These are phyloP conservation scores for Enteromius treurensis DNA, from an alignment of 2,797 vertebrate species.

Conservation along the genomic window DNA sequence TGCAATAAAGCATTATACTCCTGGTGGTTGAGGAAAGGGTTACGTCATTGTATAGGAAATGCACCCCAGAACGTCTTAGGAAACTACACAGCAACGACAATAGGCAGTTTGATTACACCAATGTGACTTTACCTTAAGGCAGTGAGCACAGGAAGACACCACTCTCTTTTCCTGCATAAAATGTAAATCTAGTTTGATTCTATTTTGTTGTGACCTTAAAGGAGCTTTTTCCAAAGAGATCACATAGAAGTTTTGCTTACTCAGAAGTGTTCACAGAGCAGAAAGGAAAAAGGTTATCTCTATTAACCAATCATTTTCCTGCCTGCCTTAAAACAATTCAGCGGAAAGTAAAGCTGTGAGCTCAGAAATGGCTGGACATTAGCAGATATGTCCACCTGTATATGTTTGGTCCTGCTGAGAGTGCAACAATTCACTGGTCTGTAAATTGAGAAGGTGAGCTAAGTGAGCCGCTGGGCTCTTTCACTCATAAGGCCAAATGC, in stretches of 20 bases:
- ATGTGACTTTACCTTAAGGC: neutral
- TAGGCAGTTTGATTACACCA: neutral
- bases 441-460: slow-evolving; percentile 2
- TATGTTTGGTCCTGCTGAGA: slow-evolving; percentile 22
- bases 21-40: no score
- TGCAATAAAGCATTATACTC: no score
- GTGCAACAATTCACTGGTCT: slow-evolving; percentile 13
- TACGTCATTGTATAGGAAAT: neutral
- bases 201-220: neutral
- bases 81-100: neutral
- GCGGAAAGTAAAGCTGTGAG: neutral
- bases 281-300: neutral
- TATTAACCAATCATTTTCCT: neutral
- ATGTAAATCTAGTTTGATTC: neutral
- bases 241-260: slow-evolving; percentile 2
- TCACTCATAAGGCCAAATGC: slow-evolving; percentile 57
- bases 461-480: slow-evolving; percentile 21
- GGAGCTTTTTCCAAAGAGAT: neutral
- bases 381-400: neutral
- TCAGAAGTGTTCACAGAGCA: slow-evolving; percentile 4
- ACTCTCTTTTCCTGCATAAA: neutral
- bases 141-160: neutral
- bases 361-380: slow-evolving; percentile 4
- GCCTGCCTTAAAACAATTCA: neutral
- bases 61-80: neutral